Percentiles rank a stretch among this genome's conserved stretches.
Evolutionary conservation across 2,113 vertebrate species (phyloP).

Genomic region (Scartelaos histophorus): DNA sequence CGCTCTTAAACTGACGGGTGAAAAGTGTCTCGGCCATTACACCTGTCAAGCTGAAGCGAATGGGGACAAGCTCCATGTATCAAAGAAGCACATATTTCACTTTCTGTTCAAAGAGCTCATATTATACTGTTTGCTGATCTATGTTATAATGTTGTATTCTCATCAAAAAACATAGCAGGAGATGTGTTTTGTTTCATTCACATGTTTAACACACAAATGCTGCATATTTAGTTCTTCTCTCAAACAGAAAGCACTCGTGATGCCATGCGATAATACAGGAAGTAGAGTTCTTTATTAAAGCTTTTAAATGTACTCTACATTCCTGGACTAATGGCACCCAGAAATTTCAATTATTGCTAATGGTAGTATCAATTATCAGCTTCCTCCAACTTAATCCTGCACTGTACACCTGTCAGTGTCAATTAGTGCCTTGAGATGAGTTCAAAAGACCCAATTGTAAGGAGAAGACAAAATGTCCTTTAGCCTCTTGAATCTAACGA

Average conservation of each 20-base stretch:
- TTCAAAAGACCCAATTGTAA: no score
- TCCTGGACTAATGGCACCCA: not conserved
- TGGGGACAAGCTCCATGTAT: not conserved
- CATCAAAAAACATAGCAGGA: no score
- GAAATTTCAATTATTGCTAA: not conserved
- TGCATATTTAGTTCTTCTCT: no score
- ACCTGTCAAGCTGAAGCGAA: constrained; percentile 10
- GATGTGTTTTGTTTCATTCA: no score
- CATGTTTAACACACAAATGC: no score
- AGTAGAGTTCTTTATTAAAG: not conserved
- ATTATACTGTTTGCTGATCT: not conserved
- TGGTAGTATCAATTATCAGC: not conserved
- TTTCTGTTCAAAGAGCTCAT: not conserved
- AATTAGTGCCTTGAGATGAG: no score
- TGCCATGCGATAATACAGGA: no score
- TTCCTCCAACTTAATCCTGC: not conserved
- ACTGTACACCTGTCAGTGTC: no score
- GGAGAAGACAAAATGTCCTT: no score
- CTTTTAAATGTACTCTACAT: not conserved
- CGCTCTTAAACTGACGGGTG: constrained; percentile 18
- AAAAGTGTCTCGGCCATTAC: constrained; percentile 14
- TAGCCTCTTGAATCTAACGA: not conserved
- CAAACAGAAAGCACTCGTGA: no score
- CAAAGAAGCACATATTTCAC: not conserved
- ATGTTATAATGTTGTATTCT: no score